These are phyloP conservation scores for Ptychodera flava DNA, from an alignment of 35 echinoderm and acorn worm species.

Conservation along the genomic window DNA sequence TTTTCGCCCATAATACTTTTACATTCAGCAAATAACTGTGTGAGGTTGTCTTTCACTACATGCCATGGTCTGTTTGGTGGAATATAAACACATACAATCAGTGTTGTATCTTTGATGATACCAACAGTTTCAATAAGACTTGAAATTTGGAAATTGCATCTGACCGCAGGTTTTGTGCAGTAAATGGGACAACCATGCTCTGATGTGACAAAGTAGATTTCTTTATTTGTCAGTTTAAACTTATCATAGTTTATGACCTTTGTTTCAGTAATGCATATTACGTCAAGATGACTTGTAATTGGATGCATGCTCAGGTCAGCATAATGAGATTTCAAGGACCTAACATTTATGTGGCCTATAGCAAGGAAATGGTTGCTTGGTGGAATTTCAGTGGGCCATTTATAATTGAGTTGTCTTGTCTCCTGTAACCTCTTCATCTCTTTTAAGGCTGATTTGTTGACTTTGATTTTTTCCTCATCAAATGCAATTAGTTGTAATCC, in stretches of 20 bases:
- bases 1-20: neutral
- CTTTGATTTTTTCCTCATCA: neutral
- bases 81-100: neutral
- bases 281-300: neutral
- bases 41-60: neutral
- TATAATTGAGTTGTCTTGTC: neutral
- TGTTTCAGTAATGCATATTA: neutral
- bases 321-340: neutral
- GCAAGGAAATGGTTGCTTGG: neutral
- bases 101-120: neutral
- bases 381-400: neutral
- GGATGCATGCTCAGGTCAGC: neutral
- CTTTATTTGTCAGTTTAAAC: neutral
- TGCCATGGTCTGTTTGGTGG: neutral
- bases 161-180: neutral
- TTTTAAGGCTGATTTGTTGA: neutral
- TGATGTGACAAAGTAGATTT: neutral
- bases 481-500: neutral
- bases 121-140: neutral
- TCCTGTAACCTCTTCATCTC: neutral
- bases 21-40: neutral
- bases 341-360: neutral
- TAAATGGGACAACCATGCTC: neutral
- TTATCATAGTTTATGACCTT: neutral
- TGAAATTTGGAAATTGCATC: neutral